Evolutionary conservation across 1,140 invertebrate genomes (phyloP).

Genomic region (Dendrolimus punctatus): DNA sequence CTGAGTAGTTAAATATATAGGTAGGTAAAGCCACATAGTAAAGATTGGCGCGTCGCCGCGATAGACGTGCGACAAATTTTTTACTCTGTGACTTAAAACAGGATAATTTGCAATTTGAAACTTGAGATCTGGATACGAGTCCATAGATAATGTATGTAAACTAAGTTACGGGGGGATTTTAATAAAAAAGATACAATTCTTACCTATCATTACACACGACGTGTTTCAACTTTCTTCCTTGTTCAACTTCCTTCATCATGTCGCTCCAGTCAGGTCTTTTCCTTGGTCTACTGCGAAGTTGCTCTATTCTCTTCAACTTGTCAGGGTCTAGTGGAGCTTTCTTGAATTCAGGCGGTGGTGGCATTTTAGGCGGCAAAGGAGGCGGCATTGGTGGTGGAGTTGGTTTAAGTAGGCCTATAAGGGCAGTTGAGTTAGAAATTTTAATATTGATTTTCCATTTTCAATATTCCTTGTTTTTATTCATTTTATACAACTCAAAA

Average conservation of each 20-base stretch:
- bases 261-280: slow-evolving; percentile 89
- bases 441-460: no score
- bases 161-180: background rate
- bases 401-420: slow-evolving; percentile 59
- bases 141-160: no score
- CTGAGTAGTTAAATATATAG: no score
- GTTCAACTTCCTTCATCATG: slow-evolving; percentile 92
- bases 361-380: slow-evolving; percentile 80
- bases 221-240: slow-evolving; percentile 82
- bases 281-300: slow-evolving; percentile 80
- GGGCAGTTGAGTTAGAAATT: background rate
- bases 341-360: slow-evolving; percentile 76
- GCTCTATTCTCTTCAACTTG: slow-evolving; percentile 76
- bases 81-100: no score
- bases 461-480: no score
- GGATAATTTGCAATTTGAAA: no score
- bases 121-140: no score
- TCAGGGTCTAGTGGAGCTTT: slow-evolving; percentile 62
- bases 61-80: no score
- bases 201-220: slow-evolving; percentile 88
- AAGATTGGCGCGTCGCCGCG: no score
- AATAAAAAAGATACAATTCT: slow-evolving; percentile 6
- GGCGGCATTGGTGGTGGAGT: slow-evolving; percentile 72
- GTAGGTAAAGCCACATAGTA: no score
- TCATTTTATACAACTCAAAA: no score